phyloP scores from a whole-genome alignment of 2,797 vertebrate species.

The Allobates femoralis region DNA sequence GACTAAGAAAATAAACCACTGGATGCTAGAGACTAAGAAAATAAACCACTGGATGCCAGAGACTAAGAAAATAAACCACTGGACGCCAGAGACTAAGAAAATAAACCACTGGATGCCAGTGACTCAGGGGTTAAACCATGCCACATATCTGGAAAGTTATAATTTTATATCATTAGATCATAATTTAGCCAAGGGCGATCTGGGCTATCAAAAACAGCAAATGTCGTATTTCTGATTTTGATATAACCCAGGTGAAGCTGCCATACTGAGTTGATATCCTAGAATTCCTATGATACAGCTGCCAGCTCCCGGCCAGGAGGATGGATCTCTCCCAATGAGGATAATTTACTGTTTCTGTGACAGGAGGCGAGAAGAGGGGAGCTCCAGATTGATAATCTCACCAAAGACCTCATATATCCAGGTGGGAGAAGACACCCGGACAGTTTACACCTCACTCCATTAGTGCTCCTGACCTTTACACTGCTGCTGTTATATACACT shows the following conservation, averaged over 20 bases:
- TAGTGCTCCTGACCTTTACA: conserved; percentile 41
- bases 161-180: neutral
- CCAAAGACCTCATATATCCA: conserved; percentile 36
- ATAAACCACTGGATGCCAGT: too few species aligned
- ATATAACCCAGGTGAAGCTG: neutral
- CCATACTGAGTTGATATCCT: neutral
- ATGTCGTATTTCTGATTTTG: neutral
- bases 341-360: conserved; percentile 55
- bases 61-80: too few species aligned
- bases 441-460: conserved; percentile 36
- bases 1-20: too few species aligned
- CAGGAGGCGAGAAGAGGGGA: conserved; percentile 51
- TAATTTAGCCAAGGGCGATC: neutral
- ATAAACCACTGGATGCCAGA: too few species aligned
- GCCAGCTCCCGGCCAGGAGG: conserved; percentile 18
- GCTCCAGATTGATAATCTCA: conserved; percentile 31
- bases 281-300: conserved; percentile 30
- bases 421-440: conserved; percentile 26
- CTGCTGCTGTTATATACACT: neutral
- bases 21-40: too few species aligned
- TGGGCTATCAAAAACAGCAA: neutral
- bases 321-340: neutral
- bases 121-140: too few species aligned
- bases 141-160: too few species aligned
- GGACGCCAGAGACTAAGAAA: too few species aligned